Percentiles rank a stretch among this genome's conserved stretches.
Conservation (phyloP, 1,140 invertebrate species). For the Drosophila pandora region DNA sequence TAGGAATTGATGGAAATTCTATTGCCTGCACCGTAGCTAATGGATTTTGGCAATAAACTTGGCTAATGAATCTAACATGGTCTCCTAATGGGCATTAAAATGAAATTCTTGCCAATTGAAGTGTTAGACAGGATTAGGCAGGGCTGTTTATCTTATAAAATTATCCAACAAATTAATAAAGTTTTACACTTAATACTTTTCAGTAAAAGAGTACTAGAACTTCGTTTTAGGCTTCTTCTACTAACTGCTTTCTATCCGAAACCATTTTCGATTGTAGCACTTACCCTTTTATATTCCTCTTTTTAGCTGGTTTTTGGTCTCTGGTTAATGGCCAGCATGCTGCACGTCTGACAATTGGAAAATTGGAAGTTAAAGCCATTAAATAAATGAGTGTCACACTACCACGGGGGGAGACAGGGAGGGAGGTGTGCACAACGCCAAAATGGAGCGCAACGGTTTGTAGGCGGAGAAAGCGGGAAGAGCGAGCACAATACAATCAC, state of each 20-base stretch:
- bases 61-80: neutral
- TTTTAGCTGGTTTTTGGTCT: conserved; percentile 17
- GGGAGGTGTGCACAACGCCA: neutral
- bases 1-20: conserved; percentile 6
- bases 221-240: conserved; percentile 4
- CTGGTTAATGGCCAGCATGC: conserved; percentile 66
- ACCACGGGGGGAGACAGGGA: neutral
- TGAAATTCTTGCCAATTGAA: conserved; percentile 2
- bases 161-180: neutral
- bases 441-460: neutral
- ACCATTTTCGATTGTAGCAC: conserved; percentile 24
- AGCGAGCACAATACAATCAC: conserved; percentile 31
- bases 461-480: neutral
- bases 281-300: conserved; percentile 1
- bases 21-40: conserved; percentile 14
- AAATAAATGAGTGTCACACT: conserved; percentile 79
- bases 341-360: conserved; percentile 79
- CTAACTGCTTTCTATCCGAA: conserved; percentile 10
- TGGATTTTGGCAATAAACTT: conserved; percentile 4
- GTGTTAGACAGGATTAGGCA: neutral
- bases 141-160: too few species aligned
- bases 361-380: conserved; percentile 82
- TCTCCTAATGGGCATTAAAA: conserved; percentile 7
- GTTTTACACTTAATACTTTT: neutral
- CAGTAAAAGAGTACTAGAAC: conserved; percentile 12